Evolutionary conservation across 2,113 vertebrate genomes (phyloP), one percentile per base, ranked within the genome.

Genomic region (Columba janthina): DNA sequence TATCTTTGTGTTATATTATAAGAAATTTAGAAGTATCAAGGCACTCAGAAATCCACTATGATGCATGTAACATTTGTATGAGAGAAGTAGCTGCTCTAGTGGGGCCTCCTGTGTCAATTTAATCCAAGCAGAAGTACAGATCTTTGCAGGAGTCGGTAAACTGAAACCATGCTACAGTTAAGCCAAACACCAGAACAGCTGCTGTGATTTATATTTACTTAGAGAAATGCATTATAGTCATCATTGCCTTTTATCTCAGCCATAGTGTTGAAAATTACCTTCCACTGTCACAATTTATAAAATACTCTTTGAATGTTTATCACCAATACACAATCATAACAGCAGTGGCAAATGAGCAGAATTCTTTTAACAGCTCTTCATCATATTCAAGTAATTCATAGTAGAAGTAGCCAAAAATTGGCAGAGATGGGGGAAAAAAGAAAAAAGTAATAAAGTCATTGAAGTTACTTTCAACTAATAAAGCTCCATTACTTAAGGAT

Each of bases 231-330:
- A 81, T 67, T 86, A 40, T 19, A 71, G 85, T 86, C 31, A 42
- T 89, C 28, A 70, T 66, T 85, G 74, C 34, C 82, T 92, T 94
- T 92, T 90, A 94, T 85, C 84, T 71, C 74, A 73, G 69, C 72
- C 70, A 28, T 7, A 44, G n/a, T 26, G 16, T 79, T 66, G 72
- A 67, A 95, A 93, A 83, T 70, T 78, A 51, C 81, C 53, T 88
- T 88, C 74, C 44, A 28, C 81, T 51, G 53, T 57, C 78, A 71
- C 69, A 32, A 82, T 93, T 95, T 90, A 65, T 92, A 92, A 97
- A 92, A 89, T 57, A 75, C 65, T 88, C 78, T 26, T 5, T 46
- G 56, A 65, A 57, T 94, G 83, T 89, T 97, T 95, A 95, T 96
- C 84, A 56, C 74, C 13, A 7, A 66, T 21, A 40, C 54, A 74